Conservation (phyloP, 1,140 invertebrate genomes). For the Megathymus violae region DNA sequence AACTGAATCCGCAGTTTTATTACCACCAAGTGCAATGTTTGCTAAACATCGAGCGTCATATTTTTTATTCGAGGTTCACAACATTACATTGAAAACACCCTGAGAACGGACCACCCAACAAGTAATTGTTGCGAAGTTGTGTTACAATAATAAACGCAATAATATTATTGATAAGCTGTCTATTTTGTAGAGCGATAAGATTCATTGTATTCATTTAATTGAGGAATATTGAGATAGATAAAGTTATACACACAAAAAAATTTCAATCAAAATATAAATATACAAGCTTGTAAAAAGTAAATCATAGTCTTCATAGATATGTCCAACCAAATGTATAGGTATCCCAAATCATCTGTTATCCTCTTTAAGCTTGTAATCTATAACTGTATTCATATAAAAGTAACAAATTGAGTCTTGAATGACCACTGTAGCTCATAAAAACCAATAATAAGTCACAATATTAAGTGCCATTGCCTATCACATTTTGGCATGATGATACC, state of each 20-base stretch:
- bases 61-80: slow-evolving; percentile 56
- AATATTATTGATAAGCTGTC: slow-evolving; percentile 58
- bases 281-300: no score
- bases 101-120: slow-evolving; percentile 63
- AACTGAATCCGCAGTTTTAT: slow-evolving; percentile 44
- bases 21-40: slow-evolving; percentile 65
- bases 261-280: no score
- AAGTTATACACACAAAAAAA: background rate
- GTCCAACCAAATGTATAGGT: no score
- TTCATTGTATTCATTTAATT: slow-evolving; percentile 44
- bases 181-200: slow-evolving; percentile 49
- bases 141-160: slow-evolving; percentile 62
- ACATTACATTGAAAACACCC: slow-evolving; percentile 51
- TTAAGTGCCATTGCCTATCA: no score
- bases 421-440: no score
- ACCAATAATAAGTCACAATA: no score
- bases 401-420: no score
- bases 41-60: slow-evolving; percentile 53
- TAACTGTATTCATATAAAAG: no score
- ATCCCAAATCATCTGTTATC: no score
- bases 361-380: no score
- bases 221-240: slow-evolving; percentile 12
- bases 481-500: no score
- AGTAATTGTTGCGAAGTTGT: slow-evolving; percentile 54
- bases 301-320: no score